Conservation (phyloP, 2,888 invertebrate genomes). For the Noctua pronuba region DNA sequence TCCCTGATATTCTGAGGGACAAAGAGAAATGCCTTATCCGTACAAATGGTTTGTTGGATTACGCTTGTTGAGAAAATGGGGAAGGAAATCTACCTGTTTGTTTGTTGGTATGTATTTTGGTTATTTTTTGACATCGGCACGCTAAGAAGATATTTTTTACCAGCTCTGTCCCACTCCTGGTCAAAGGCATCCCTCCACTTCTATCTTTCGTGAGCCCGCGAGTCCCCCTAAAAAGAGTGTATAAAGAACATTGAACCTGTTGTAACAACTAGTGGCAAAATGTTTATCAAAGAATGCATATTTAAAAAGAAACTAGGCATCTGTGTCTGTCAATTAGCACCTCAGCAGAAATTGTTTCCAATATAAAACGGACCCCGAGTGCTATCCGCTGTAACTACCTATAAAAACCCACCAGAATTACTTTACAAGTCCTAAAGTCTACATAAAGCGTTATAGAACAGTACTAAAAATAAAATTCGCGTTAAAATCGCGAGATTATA, state of each 20-base stretch:
- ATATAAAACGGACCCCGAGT: neutral
- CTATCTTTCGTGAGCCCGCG: neutral
- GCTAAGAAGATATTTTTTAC: neutral
- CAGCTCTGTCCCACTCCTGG: neutral
- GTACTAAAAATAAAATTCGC: conserved; percentile 59
- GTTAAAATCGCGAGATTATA: conserved; percentile 60
- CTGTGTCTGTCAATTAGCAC: conserved; percentile 11
- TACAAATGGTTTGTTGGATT: conserved; percentile 13
- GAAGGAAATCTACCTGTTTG: conserved; percentile 1
- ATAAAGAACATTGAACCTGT: neutral
- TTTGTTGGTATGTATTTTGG: neutral
- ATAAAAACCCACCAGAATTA: conserved; percentile 48
- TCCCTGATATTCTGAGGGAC: conserved; percentile 39
- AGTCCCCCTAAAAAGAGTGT: neutral
- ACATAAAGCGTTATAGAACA: conserved; percentile 45
- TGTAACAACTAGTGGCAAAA: neutral
- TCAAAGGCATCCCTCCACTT: neutral
- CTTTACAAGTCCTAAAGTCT: conserved; percentile 41
- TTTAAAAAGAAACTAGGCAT: neutral
- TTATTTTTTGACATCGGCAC: neutral
- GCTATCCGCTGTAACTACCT: conserved; percentile 1
- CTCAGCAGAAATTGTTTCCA: neutral
- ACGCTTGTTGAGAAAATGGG: neutral
- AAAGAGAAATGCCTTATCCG: conserved; percentile 25
- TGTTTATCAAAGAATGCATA: neutral